Conservation (phyloP, 2,888 invertebrate species). For the Diloba caeruleocephala region DNA sequence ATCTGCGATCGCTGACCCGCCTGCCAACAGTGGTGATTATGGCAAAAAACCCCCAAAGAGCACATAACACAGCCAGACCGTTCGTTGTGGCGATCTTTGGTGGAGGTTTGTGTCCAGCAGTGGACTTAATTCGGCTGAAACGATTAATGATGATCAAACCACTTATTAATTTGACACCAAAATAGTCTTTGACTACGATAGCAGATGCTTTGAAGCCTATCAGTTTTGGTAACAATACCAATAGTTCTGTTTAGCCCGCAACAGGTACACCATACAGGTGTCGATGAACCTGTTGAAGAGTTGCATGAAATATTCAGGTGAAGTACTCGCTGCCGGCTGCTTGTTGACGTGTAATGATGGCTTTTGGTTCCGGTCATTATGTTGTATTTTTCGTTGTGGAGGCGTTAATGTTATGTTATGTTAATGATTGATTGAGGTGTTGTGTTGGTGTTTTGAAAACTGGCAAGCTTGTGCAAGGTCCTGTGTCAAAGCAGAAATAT, state of each 20-base stretch:
- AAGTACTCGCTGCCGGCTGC: background rate
- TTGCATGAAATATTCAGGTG: slow-evolving; percentile 47
- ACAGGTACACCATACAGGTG: slow-evolving; percentile 25
- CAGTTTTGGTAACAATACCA: background rate
- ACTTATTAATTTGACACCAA: too few species aligned
- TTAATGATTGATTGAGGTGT: background rate
- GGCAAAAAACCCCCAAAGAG: too few species aligned
- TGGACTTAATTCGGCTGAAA: too few species aligned
- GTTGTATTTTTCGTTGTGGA: slow-evolving; percentile 8
- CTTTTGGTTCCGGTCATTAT: background rate
- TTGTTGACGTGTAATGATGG: background rate
- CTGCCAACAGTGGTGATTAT: too few species aligned
- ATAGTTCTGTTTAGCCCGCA: slow-evolving; percentile 4
- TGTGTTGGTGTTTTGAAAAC: background rate
- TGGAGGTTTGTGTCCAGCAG: too few species aligned
- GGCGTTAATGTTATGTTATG: background rate
- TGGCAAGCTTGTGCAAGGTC: too few species aligned
- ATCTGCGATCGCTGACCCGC: too few species aligned
- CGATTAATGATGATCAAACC: too few species aligned
- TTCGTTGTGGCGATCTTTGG: too few species aligned
- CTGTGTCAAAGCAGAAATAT: too few species aligned
- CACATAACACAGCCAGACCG: too few species aligned
- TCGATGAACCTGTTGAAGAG: slow-evolving; percentile 42
- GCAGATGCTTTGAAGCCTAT: background rate
- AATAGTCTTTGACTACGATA: too few species aligned